Evolutionary conservation across 2,797 vertebrate species (phyloP).

Genomic region (Sebastes taczanowskii): DNA sequence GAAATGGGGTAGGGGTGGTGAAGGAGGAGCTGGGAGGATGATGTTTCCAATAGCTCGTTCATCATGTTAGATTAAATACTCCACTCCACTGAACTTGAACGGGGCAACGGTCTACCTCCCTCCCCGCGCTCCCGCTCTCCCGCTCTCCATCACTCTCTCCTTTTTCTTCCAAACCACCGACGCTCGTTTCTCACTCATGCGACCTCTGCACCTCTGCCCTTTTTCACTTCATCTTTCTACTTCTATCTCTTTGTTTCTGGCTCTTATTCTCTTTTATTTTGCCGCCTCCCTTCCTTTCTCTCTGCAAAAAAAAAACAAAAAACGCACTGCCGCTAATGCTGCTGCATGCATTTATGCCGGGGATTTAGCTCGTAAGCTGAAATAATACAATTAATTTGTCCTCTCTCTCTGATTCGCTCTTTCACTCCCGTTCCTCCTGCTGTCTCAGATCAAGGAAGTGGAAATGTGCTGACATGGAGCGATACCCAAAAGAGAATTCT

Average conservation of each 20-base stretch:
- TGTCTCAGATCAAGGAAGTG: conserved; percentile 73
- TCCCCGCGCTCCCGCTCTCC: conserved; percentile 51
- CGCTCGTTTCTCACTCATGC: conserved; percentile 42
- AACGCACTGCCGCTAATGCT: not conserved
- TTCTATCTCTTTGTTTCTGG: conserved; percentile 22
- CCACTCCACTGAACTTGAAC: conserved; percentile 82
- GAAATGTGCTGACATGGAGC: conserved; percentile 79
- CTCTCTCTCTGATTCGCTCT: conserved; percentile 50
- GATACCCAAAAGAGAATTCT: conserved; percentile 80
- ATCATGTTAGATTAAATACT: conserved; percentile 87
- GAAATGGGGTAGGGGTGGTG: conserved; percentile 46
- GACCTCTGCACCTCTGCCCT: conserved; percentile 31
- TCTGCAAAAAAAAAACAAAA: not conserved
- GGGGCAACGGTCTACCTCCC: conserved; percentile 62
- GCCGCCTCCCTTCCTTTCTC: conserved; percentile 20
- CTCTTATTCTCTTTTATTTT: conserved; percentile 40
- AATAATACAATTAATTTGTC: conserved; percentile 84
- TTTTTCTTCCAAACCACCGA: conserved; percentile 47
- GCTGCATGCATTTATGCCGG: conserved; percentile 59
- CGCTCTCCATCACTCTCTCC: conserved; percentile 64
- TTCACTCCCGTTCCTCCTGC: conserved; percentile 51
- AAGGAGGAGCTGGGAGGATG: conserved; percentile 60
- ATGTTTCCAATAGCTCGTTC: conserved; percentile 82
- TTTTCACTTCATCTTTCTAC: conserved; percentile 33
- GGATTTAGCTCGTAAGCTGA: conserved; percentile 77